Evolutionary conservation across 2,888 invertebrate species (phyloP).

Genomic region (Agriopis marginaria): DNA sequence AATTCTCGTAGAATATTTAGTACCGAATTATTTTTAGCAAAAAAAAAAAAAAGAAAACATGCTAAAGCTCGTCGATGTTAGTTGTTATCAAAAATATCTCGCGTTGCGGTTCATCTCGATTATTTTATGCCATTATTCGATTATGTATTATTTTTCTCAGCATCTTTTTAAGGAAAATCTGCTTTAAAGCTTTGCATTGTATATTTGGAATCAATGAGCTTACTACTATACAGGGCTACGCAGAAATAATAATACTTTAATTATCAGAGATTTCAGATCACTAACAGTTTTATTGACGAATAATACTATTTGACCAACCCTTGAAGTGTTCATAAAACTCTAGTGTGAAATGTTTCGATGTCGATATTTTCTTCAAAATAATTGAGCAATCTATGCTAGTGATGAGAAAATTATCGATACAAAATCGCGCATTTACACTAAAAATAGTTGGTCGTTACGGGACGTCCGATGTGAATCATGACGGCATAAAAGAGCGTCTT

Average conservation of each 20-base stretch:
- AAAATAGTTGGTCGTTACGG: not conserved
- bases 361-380: no score
- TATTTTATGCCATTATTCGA: conserved; percentile 11
- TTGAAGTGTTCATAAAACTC: not conserved
- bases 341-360: not conserved
- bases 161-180: not conserved
- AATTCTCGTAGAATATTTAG: conserved; percentile 1
- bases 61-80: conserved; percentile 57
- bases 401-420: not conserved
- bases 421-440: not conserved
- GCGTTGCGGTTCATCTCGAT: conserved; percentile 23
- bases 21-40: not conserved
- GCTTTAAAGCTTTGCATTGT: no score
- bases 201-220: no score
- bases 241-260: no score
- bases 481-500: no score
- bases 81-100: conserved; percentile 46
- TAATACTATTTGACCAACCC: not conserved
- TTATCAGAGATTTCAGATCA: no score
- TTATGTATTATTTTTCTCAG: not conserved
- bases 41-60: conserved; percentile 49
- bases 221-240: no score
- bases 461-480: no score
- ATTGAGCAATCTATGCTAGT: not conserved
- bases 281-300: not conserved